Conservation (phyloP, 2,888 invertebrate species). For the Octodonta nipae region DNA sequence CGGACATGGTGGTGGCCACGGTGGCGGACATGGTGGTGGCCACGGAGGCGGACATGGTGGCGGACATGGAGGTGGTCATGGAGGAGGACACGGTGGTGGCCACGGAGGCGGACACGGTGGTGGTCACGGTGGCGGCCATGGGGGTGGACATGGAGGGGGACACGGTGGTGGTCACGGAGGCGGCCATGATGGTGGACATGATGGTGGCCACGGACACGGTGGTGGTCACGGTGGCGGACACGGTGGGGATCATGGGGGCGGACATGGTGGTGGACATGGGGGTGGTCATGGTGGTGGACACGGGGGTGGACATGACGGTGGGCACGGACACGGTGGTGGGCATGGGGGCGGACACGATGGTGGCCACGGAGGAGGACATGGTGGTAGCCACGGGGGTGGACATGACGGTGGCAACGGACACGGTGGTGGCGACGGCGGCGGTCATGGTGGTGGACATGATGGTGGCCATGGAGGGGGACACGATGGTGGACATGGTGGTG, state of each 20-base stretch:
- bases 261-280: conserved; percentile 8
- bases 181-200: conserved; percentile 10
- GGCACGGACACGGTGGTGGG: conserved; percentile 8
- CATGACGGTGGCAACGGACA: no score
- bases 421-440: conserved; percentile 10
- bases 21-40: conserved; percentile 8
- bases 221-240: conserved; percentile 12
- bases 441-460: no score
- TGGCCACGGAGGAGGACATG: conserved; percentile 9
- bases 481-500: no score
- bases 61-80: conserved; percentile 6
- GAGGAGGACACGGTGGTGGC: conserved; percentile 9
- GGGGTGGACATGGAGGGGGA: conserved; percentile 9
- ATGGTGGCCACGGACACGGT: conserved; percentile 8
- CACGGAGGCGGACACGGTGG: conserved; percentile 10
- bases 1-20: conserved; percentile 6
- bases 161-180: conserved; percentile 12
- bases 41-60: conserved; percentile 9
- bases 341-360: conserved; percentile 11
- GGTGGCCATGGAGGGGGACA: no score
- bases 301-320: conserved; percentile 13
- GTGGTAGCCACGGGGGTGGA: no score
- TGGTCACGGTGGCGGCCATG: conserved; percentile 9
- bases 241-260: conserved; percentile 13
- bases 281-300: conserved; percentile 11